Percentiles rank a stretch among this genome's conserved stretches.
phyloP scores from a whole-genome alignment of 92 coral and sea anemone species.

The Montipora capitata region DNA sequence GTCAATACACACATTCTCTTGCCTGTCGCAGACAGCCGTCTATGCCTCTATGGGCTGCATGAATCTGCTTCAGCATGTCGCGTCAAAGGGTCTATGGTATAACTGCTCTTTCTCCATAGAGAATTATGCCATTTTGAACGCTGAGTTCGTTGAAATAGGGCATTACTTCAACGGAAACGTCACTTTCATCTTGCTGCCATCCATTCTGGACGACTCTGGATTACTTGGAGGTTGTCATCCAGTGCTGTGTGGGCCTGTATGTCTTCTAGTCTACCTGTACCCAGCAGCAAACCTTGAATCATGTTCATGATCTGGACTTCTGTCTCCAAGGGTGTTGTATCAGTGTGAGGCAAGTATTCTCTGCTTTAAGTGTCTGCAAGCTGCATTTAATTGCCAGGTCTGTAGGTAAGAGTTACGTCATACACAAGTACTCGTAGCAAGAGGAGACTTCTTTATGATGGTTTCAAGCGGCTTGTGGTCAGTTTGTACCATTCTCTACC shows the following conservation, averaged over 20 bases:
- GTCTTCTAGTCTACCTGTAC: conserved; percentile 50
- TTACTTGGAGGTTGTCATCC: conserved; percentile 36
- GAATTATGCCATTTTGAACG: conserved; percentile 46
- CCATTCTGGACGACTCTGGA: conserved; percentile 32
- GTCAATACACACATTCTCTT: conserved; percentile 39
- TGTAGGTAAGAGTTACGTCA: neutral
- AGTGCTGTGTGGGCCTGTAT: conserved; percentile 28
- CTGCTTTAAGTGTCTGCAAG: conserved; percentile 44
- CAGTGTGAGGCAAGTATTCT: conserved; percentile 30
- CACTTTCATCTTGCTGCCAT: conserved; percentile 60
- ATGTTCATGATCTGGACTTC: conserved; percentile 34
- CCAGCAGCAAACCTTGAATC: conserved; percentile 33
- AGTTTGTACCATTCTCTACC: conserved; percentile 16
- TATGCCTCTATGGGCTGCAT: conserved; percentile 49
- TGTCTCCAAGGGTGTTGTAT: conserved; percentile 13
- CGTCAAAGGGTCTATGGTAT: conserved; percentile 44
- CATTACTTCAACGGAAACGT: conserved; percentile 23
- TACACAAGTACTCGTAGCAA: conserved; percentile 12
- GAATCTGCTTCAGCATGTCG: conserved; percentile 64
- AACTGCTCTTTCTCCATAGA: conserved; percentile 45
- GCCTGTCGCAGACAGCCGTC: conserved; percentile 61
- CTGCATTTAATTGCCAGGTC: conserved; percentile 22
- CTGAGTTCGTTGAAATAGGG: conserved; percentile 61
- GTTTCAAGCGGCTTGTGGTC: conserved; percentile 45
- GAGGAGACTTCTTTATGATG: conserved; percentile 31